Conservation (phyloP, 1,140 invertebrate genomes). For the Hyles vespertilio region DNA sequence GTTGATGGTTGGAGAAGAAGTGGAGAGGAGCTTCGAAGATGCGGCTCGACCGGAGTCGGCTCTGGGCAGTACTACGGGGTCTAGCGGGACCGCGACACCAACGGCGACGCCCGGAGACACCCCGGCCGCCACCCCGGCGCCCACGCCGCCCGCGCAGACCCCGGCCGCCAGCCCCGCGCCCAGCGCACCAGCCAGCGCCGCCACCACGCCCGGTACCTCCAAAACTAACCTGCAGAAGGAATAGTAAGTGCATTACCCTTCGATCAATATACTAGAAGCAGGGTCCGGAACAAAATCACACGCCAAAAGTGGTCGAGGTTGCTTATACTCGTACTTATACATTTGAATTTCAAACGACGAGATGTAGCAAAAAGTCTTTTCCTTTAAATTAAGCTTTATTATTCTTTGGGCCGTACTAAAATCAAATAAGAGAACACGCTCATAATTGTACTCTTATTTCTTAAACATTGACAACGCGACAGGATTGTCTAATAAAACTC, state of each 20-base stretch:
- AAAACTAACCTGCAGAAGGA: conserved; percentile 30
- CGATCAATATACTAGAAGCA: too few relatives aligned
- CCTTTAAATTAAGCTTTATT: too few relatives aligned
- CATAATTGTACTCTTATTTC: too few relatives aligned
- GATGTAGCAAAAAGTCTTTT: too few relatives aligned
- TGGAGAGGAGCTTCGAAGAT: conserved; percentile 35
- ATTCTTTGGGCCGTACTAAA: too few relatives aligned
- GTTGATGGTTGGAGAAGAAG: conserved; percentile 42
- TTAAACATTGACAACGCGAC: too few relatives aligned
- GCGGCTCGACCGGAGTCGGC: conserved; percentile 9
- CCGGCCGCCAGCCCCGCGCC: conserved; percentile 9
- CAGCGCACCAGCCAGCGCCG: conserved; percentile 2
- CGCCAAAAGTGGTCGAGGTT: too few relatives aligned
- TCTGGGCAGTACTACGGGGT: conserved; percentile 2
- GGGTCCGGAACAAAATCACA: too few relatives aligned
- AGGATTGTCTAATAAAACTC: too few relatives aligned
- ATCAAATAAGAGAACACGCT: too few relatives aligned
- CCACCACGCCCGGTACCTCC: conserved; percentile 23
- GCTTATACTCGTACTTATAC: too few relatives aligned
- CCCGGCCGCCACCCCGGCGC: conserved; percentile 13
- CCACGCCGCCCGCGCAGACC: conserved; percentile 9
- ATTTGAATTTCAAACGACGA: too few relatives aligned
- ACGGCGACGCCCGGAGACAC: conserved; percentile 12
- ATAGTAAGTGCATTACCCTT: conserved; percentile 12
- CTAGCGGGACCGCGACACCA: conserved; percentile 10